Evolutionary conservation across 2,888 invertebrate species (phyloP).

Genomic region (Nasonia oneida): DNA sequence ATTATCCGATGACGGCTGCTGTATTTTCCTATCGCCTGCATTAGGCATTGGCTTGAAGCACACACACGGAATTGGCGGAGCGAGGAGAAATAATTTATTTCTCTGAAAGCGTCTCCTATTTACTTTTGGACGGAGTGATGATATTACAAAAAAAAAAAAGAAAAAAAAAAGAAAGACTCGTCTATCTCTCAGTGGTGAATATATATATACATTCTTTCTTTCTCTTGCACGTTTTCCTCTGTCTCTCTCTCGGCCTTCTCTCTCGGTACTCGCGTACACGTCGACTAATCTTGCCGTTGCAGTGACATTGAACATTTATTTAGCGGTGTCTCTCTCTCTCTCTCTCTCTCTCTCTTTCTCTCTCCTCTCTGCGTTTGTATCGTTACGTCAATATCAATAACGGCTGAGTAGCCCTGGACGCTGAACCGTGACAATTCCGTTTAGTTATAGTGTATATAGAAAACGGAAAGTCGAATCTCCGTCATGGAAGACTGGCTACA

Average conservation of each 20-base stretch:
- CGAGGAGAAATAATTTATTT: not conserved
- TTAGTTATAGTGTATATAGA: slow-evolving; percentile 42
- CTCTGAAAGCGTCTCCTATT: not conserved
- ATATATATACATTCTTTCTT: slow-evolving; percentile 15
- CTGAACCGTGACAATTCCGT: slow-evolving; percentile 62
- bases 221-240: slow-evolving; percentile 13
- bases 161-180: not conserved
- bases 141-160: not conserved
- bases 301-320: slow-evolving; percentile 64
- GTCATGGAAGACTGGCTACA: slow-evolving; percentile 64
- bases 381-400: slow-evolving; percentile 63
- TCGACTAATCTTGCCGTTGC: slow-evolving; percentile 64
- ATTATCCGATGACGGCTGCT: not conserved
- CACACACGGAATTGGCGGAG: not conserved
- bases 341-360: slow-evolving; percentile 39
- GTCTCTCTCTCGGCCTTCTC: not conserved
- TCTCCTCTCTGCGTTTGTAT: slow-evolving; percentile 34
- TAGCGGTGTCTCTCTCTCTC: slow-evolving; percentile 47
- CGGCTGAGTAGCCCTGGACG: slow-evolving; percentile 61
- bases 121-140: not conserved
- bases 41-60: slow-evolving; percentile 1
- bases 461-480: slow-evolving; percentile 59
- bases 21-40: not conserved
- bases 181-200: slow-evolving; percentile 34
- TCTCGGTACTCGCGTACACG: slow-evolving; percentile 55